Conservation (phyloP, 2,797 vertebrate species). For the Dryobates pubescens region DNA sequence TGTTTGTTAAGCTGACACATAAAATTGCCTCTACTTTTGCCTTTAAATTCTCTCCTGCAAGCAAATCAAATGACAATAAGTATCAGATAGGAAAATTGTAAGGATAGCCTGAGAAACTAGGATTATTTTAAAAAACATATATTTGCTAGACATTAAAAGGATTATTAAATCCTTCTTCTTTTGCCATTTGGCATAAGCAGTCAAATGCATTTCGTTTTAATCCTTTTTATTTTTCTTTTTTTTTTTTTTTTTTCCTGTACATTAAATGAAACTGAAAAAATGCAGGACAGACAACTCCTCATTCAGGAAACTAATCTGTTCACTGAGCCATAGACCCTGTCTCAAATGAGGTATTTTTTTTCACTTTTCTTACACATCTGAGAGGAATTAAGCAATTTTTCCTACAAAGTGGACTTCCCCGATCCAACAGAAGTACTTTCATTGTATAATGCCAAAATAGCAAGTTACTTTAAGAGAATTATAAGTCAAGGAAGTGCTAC, state of each 20-base stretch:
- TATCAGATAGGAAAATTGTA: conserved; percentile 55
- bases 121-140: conserved; percentile 50
- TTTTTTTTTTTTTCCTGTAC: conserved; percentile 24
- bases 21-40: conserved; percentile 63
- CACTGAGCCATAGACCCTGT: conserved; percentile 48
- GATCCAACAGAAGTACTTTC: conserved; percentile 57
- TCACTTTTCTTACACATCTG: conserved; percentile 67
- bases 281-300: conserved; percentile 42
- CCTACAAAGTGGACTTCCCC: conserved; percentile 33
- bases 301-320: conserved; percentile 58
- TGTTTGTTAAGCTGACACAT: conserved; percentile 65
- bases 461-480: conserved; percentile 59
- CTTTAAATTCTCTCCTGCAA: conserved; percentile 34
- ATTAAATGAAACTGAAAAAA: conserved; percentile 63
- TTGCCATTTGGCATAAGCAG: conserved; percentile 25
- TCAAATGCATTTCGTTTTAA: conserved; percentile 44
- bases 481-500: conserved; percentile 32
- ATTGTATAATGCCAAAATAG: conserved; percentile 48
- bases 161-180: conserved; percentile 42
- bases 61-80: conserved; percentile 28
- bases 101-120: conserved; percentile 37
- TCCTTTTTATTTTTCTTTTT: background rate
- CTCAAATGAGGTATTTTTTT: conserved; percentile 42
- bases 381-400: conserved; percentile 71
- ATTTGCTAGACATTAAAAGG: conserved; percentile 56